These are phyloP conservation scores for Kryphioiulus occultus DNA, from an alignment of 2,888 invertebrate species.

Conservation along the genomic window DNA sequence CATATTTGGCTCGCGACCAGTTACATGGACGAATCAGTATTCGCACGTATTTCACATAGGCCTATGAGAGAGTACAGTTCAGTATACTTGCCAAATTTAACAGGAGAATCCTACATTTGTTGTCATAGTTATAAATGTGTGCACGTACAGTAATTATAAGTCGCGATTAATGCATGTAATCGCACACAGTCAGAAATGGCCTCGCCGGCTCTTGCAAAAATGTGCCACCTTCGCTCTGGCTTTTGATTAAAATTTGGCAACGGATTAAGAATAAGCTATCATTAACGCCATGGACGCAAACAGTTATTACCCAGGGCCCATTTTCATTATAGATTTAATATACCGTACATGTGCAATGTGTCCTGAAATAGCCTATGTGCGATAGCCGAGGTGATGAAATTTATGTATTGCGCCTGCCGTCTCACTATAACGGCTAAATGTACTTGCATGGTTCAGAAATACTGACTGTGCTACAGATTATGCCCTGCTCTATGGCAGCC, in stretches of 20 bases:
- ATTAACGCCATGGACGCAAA: not conserved
- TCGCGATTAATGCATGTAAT: not conserved
- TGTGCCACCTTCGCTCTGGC: not conserved
- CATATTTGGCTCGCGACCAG: not conserved
- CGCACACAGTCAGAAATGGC: not conserved
- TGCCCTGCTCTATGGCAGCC: too few relatives aligned
- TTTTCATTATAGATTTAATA: too few relatives aligned
- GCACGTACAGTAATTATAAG: not conserved
- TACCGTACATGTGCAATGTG: too few relatives aligned
- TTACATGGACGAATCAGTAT: not conserved
- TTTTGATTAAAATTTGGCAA: slow-evolving; percentile 15
- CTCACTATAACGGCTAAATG: too few relatives aligned
- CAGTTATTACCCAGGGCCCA: too few relatives aligned
- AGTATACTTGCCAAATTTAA: not conserved
- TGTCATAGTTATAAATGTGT: not conserved
- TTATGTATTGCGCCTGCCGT: too few relatives aligned
- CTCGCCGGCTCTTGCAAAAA: not conserved
- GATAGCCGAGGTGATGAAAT: too few relatives aligned
- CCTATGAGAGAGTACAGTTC: not conserved
- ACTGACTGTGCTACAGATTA: too few relatives aligned
- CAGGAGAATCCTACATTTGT: not conserved
- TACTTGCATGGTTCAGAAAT: too few relatives aligned
- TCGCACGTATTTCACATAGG: not conserved
- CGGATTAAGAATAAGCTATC: not conserved
- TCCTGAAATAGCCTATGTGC: too few relatives aligned